These are phyloP conservation scores for Ptychochromis oligacanthus DNA, from an alignment of 2,113 vertebrate genomes.

Conservation along the genomic window DNA sequence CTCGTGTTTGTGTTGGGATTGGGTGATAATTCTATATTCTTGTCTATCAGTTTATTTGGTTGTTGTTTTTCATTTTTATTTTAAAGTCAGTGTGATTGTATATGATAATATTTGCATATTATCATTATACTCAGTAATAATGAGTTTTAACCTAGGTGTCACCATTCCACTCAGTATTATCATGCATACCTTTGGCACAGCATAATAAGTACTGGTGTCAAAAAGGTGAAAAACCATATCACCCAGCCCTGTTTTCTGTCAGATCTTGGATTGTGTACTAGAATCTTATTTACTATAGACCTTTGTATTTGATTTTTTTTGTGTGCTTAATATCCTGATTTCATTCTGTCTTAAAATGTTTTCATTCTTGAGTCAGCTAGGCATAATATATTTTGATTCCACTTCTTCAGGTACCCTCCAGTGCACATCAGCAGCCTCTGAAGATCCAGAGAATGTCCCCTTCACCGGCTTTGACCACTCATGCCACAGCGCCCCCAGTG, in stretches of 20 bases:
- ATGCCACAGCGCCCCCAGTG: slow-evolving; percentile 58
- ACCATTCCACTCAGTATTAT: background rate
- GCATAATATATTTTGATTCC: slow-evolving; percentile 27
- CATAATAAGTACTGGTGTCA: background rate
- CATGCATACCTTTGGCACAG: background rate
- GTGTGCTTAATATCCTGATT: slow-evolving; percentile 16
- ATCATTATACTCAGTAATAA: no score
- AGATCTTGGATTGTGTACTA: background rate
- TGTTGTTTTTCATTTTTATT: background rate
- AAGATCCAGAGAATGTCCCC: slow-evolving; percentile 84
- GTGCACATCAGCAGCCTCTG: slow-evolving; percentile 82
- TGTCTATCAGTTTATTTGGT: background rate
- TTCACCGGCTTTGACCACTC: slow-evolving; percentile 66
- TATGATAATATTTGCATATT: background rate
- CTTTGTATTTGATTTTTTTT: slow-evolving; percentile 24
- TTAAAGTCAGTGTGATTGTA: background rate
- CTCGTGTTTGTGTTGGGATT: slow-evolving; percentile 21
- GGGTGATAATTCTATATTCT: slow-evolving; percentile 32
- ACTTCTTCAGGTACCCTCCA: slow-evolving; percentile 83
- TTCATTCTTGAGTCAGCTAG: background rate
- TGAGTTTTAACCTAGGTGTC: background rate
- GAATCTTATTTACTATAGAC: slow-evolving; percentile 14
- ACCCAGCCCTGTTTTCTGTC: slow-evolving; percentile 37
- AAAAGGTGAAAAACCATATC: slow-evolving; percentile 12
- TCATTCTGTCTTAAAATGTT: background rate